Percentiles rank a stretch among this genome's conserved stretches.
Conservation (phyloP, 2,888 invertebrate genomes). For the Iphiclides podalirius region DNA sequence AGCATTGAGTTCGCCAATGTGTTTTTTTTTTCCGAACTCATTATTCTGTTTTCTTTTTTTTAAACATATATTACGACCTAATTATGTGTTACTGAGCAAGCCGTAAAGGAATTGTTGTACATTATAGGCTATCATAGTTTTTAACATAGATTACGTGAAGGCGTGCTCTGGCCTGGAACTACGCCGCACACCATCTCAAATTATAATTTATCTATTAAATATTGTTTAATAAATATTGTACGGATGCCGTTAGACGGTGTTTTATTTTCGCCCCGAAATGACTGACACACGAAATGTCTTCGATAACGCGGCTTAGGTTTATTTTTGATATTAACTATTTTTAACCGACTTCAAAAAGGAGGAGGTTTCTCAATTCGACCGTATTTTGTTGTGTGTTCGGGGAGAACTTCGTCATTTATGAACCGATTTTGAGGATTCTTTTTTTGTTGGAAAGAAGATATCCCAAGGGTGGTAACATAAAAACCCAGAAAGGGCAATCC, state of each 20-base stretch:
- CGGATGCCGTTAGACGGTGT: conserved; percentile 38
- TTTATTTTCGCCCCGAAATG: conserved; percentile 26
- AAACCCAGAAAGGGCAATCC: no score
- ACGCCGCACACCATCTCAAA: conserved; percentile 9
- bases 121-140: conserved; percentile 18
- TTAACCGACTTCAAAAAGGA: no score
- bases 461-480: no score
- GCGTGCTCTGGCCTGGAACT: conserved; percentile 6
- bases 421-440: no score
- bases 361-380: no score
- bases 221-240: conserved; percentile 44
- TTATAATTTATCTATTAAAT: conserved; percentile 31
- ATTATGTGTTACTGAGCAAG: conserved; percentile 7
- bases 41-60: background rate
- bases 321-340: no score
- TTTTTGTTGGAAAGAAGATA: no score
- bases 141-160: conserved; percentile 8
- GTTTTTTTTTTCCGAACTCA: background rate
- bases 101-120: conserved; percentile 20
- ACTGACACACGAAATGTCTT: no score
- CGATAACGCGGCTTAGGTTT: no score
- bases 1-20: background rate
- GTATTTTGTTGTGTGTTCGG: no score
- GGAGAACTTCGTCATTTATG: no score
- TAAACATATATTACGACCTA: background rate